phyloP scores from a whole-genome alignment of 2,113 vertebrate species.

The Hemibagrus wyckioides region DNA sequence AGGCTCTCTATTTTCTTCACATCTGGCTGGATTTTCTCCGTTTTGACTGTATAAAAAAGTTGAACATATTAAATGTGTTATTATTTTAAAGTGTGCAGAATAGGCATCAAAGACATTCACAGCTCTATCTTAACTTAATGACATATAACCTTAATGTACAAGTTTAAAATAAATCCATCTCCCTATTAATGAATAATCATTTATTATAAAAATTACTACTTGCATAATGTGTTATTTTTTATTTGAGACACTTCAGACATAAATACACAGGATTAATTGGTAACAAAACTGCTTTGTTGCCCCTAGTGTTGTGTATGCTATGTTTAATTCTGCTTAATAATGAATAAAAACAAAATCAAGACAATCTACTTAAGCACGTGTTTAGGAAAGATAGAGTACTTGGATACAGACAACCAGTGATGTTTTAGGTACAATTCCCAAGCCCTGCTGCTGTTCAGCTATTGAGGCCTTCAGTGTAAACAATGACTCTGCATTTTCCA shows the following conservation, averaged over 20 bases:
- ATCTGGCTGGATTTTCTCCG: conserved; percentile 57
- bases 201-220: neutral
- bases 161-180: neutral
- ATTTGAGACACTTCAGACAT: neutral
- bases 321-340: neutral
- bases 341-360: neutral
- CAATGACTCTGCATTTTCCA: conserved; percentile 35
- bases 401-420: neutral
- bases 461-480: neutral
- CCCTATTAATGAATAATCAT: neutral
- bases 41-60: conserved; percentile 54
- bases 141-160: neutral
- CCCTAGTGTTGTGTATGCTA: neutral
- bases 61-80: neutral
- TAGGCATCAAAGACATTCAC: neutral
- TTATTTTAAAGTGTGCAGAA: neutral
- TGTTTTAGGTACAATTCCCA: neutral
- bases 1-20: conserved; percentile 53
- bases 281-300: neutral
- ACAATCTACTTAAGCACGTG: neutral
- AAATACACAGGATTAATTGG: neutral
- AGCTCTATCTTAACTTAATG: neutral
- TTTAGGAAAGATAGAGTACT: neutral
- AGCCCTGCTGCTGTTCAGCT: neutral
- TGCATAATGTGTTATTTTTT: conserved; percentile 10